phyloP scores from a whole-genome alignment of 2,888 invertebrate genomes.

The Cephus pygmeus region DNA sequence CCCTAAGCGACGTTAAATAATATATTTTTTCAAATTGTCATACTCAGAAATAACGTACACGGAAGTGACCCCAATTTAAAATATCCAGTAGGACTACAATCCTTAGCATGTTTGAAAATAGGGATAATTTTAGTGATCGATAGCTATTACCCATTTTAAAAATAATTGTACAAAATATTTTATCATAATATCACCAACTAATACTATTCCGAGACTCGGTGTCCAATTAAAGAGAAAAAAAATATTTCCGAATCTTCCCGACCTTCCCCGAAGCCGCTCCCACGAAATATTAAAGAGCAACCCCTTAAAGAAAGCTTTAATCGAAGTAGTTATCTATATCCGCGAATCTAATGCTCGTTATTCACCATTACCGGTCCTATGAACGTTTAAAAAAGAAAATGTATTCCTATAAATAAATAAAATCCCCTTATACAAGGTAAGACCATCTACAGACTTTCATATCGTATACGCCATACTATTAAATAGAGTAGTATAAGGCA shows the following conservation, averaged over 20 bases:
- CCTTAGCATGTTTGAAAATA: neutral
- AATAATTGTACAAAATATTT: neutral
- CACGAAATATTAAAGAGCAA: neutral
- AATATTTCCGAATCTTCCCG: neutral
- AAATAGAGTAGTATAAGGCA: neutral
- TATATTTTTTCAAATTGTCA: neutral
- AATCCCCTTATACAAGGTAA: neutral
- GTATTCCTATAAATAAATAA: neutral
- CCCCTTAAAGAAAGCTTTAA: neutral
- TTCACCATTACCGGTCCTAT: too few species aligned
- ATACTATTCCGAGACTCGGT: neutral
- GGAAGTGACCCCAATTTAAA: neutral
- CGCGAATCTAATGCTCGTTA: neutral
- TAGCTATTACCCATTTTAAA: neutral
- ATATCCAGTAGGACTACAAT: neutral
- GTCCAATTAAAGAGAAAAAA: neutral
- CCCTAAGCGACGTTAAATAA: neutral
- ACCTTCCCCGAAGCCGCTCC: neutral
- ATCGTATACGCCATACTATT: neutral
- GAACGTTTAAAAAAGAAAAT: neutral
- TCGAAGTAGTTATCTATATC: neutral
- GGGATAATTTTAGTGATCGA: neutral
- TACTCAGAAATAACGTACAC: neutral
- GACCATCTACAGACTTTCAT: neutral
- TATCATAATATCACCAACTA: neutral